Conservation (phyloP, 2,888 invertebrate species). For the Gibbula magus region DNA sequence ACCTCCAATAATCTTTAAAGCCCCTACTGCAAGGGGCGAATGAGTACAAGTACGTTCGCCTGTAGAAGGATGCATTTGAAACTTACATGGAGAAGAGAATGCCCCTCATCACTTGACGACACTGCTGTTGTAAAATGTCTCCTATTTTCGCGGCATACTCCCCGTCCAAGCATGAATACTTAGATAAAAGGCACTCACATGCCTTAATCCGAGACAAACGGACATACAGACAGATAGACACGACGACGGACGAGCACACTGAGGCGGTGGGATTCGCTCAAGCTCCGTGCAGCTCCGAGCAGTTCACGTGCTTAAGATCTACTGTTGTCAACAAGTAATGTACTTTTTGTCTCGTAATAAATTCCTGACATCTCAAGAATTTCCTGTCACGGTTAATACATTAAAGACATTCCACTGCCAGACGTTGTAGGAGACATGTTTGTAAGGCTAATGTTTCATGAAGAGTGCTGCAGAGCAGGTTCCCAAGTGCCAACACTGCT, state of each 20-base stretch:
- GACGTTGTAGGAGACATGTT: not conserved
- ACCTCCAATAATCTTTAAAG: too few relatives aligned
- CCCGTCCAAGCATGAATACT: not conserved
- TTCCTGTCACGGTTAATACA: slow-evolving; percentile 5
- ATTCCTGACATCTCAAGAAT: slow-evolving; percentile 12
- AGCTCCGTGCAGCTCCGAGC: not conserved
- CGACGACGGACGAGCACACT: not conserved
- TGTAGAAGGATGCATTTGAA: too few relatives aligned
- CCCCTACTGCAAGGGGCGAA: too few relatives aligned
- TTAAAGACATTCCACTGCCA: slow-evolving; percentile 11
- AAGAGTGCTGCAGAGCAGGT: not conserved
- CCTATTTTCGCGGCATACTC: not conserved
- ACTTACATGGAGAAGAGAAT: not conserved
- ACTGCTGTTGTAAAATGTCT: not conserved
- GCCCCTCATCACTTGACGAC: not conserved
- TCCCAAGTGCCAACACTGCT: not conserved
- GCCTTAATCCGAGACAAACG: not conserved
- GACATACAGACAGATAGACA: slow-evolving; percentile 5
- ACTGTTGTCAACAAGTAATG: not conserved
- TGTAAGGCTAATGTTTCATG: not conserved
- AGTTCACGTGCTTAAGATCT: not conserved
- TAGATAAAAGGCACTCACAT: not conserved
- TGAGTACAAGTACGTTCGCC: too few relatives aligned
- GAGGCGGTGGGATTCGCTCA: not conserved
- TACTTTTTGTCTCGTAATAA: not conserved